A percentile compares a stretch with the other conserved stretches of the same genome.
Conservation (phyloP, 2,888 invertebrate genomes). For the Parasteatoda lunata region DNA sequence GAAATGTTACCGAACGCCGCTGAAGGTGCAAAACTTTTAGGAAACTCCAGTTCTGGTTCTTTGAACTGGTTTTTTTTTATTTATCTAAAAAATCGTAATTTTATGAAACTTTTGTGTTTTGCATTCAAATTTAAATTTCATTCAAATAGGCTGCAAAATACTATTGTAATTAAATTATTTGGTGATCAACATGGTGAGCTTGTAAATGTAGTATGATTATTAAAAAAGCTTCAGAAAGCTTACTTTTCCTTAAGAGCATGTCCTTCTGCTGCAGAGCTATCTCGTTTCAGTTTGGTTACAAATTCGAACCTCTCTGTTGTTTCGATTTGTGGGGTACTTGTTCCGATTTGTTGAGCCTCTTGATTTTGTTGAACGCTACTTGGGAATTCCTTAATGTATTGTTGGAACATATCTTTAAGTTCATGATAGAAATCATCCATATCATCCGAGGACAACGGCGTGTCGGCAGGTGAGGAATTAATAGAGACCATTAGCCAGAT, state of each 20-base stretch:
- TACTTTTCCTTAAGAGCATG: too few relatives aligned
- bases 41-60: background rate
- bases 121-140: too few relatives aligned
- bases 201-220: too few relatives aligned
- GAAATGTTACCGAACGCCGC: background rate
- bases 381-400: background rate
- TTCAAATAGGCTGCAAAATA: too few relatives aligned
- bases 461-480: background rate
- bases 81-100: too few relatives aligned
- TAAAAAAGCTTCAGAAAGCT: too few relatives aligned
- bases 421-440: constrained; percentile 24
- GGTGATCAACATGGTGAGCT: too few relatives aligned
- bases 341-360: background rate
- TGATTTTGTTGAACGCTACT: background rate
- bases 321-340: background rate
- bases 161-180: too few relatives aligned
- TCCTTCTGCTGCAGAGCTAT: background rate
- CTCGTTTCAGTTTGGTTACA: background rate
- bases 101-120: too few relatives aligned
- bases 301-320: background rate
- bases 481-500: background rate
- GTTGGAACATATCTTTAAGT: constrained; percentile 10
- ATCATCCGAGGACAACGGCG: background rate
- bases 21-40: background rate
- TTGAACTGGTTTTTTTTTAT: too few relatives aligned